Percentiles rank a stretch among this genome's conserved stretches.
phyloP scores from a whole-genome alignment of 2,888 invertebrate genomes.

The Calameuta idolon region DNA sequence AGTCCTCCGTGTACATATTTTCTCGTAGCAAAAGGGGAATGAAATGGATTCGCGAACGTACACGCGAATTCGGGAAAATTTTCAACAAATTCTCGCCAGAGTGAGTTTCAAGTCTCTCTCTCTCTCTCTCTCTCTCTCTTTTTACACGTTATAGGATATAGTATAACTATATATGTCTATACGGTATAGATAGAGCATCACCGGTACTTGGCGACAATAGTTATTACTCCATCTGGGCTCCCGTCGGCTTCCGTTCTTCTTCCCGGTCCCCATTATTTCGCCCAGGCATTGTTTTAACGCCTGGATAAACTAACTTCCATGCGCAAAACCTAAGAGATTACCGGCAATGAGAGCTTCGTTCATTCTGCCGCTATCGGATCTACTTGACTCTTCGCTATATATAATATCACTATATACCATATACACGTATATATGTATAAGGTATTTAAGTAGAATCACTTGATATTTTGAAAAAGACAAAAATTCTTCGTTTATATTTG shows the following conservation, averaged over 20 bases:
- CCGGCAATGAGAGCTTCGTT: background rate
- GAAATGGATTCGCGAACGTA: background rate
- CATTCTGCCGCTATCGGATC: background rate
- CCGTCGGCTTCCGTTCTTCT: background rate
- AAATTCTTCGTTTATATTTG: background rate
- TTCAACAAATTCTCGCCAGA: background rate
- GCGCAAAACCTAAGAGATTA: conserved; percentile 2
- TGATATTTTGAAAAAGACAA: background rate
- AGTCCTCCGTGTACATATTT: background rate
- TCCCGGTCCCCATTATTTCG: conserved; percentile 25
- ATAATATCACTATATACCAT: no score
- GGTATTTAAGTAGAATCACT: background rate
- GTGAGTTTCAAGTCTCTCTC: background rate
- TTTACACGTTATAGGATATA: background rate
- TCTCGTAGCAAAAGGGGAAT: background rate
- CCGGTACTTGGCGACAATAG: conserved; percentile 20
- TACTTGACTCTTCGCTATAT: background rate
- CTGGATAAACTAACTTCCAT: conserved; percentile 32
- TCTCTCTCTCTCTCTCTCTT: background rate
- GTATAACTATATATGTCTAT: background rate
- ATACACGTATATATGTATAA: no score
- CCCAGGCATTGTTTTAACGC: conserved; percentile 32
- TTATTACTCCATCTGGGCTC: conserved; percentile 4
- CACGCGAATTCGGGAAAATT: background rate
- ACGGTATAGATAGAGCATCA: background rate